Base-by-base conservation (phyloP, 2,888 invertebrate species). In the Podabrus alpinus region DNA sequence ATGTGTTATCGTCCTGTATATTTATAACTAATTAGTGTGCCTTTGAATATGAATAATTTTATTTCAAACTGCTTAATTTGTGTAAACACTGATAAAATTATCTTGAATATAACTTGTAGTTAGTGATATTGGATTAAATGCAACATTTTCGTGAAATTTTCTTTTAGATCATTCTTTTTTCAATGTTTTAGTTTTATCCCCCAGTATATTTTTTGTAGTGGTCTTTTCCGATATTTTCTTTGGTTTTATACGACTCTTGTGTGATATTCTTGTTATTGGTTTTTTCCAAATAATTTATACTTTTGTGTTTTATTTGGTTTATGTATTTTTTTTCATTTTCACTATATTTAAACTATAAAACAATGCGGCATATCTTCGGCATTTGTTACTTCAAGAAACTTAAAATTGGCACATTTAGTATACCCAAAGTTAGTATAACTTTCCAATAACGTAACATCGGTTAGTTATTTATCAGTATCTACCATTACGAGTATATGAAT, bases 1-100 rank as follows among this genome's bases (percentile, higher is more conserved):
- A 67, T 21, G 60, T 66, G 71, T 66, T 71, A 45, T 45, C n/a
- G n/a, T n/a, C 45, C 45, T 7, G n/a, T 45, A n/a, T 45, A 45
- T 45, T 45, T 45, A 45, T 45, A 7, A 45, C 10, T 45, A 45
- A 45, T 45, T 45, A 45, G 5, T n/a, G 3, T 11, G 1, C 3
- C 0, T 5, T 2, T 24, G 24, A 24, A 24, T 24, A 24, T 24
- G 24, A n/a, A 45, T 45, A 45, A 45, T 45, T 45, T 45, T n/a
- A 45, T 45, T 24, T 24, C 9, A 9, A 24, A 24, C 9, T 24
- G 9, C 9, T 24, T 24, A 24, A 24, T 24, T 24, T 24, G 24
- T 2, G 24, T 24, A 24, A 19, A 24, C 24, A 24, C 9, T 24
- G 7, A 24, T 24, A 24, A 24, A 24, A 24, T 24, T 24, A 24